Conservation (phyloP, 2,113 vertebrate species). For the Gymnocephalus cernua region DNA sequence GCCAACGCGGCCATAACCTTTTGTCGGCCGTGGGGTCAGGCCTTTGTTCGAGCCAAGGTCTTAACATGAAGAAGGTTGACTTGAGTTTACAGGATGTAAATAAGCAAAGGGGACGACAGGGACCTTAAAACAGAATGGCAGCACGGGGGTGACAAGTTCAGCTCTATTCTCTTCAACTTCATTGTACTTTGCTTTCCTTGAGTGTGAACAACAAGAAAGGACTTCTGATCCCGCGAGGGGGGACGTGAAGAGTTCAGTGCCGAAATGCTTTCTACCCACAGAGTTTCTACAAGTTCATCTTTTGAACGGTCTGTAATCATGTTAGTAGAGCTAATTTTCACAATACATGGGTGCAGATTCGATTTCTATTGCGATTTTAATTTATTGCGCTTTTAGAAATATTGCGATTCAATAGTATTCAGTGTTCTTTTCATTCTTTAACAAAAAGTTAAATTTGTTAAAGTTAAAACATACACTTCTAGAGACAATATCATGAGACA, state of each 20-base stretch:
- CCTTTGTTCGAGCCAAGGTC: slow-evolving; percentile 77
- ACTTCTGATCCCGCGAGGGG: slow-evolving; percentile 53
- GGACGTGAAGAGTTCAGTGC: slow-evolving; percentile 54
- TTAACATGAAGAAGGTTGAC: slow-evolving; percentile 63
- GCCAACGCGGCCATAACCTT: slow-evolving; percentile 70
- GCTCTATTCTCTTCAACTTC: slow-evolving; percentile 46
- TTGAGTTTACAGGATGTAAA: slow-evolving; percentile 78
- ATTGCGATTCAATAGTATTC: too few species aligned
- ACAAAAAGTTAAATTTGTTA: too few species aligned
- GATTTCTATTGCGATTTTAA: too few species aligned
- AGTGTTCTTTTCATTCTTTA: too few species aligned
- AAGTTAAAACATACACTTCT: too few species aligned
- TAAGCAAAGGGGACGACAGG: slow-evolving; percentile 67
- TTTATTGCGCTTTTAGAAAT: too few species aligned
- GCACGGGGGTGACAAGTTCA: slow-evolving; percentile 72
- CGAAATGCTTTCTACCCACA: slow-evolving; percentile 24
- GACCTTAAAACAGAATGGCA: slow-evolving; percentile 67
- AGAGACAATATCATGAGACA: too few species aligned
- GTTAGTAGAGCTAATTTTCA: too few species aligned
- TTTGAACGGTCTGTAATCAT: slow-evolving; percentile 1
- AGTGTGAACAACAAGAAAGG: slow-evolving; percentile 57
- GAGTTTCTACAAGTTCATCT: not conserved
- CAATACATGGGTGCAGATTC: too few species aligned
- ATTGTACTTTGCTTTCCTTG: slow-evolving; percentile 68
- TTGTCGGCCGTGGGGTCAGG: slow-evolving; percentile 63